Conservation (phyloP, 2,113 vertebrate genomes). For the Perca flavescens region DNA sequence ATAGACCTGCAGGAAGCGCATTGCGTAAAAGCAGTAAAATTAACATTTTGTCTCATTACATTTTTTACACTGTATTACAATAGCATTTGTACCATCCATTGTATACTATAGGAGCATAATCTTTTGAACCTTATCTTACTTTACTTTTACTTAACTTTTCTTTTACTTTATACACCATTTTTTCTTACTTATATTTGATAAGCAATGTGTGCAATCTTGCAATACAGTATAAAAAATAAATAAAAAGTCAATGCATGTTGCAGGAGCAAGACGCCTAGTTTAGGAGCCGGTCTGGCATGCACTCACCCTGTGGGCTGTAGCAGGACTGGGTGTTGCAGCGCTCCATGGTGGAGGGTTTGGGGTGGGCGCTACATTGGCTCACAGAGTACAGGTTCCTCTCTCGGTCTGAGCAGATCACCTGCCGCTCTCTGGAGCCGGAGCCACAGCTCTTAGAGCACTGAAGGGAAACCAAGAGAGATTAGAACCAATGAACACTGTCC, state of each 20-base stretch:
- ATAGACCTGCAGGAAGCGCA: neutral
- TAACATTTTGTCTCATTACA: neutral
- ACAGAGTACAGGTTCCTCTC: constrained; percentile 85
- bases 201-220: neutral
- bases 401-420: constrained; percentile 89
- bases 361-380: constrained; percentile 79
- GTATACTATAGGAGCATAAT: no score
- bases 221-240: neutral
- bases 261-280: neutral
- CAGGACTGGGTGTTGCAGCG: constrained; percentile 93
- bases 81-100: no score
- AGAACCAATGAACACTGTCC: neutral
- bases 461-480: neutral
- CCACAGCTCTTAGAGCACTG: constrained; percentile 94
- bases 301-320: constrained; percentile 88
- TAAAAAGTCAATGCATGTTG: neutral
- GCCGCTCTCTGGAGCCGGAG: constrained; percentile 89
- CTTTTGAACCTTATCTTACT: no score
- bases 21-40: neutral
- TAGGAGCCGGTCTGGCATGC: neutral
- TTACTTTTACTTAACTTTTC: no score
- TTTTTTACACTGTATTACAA: no score
- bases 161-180: no score
- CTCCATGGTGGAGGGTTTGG: constrained; percentile 86
- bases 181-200: no score